phyloP scores from a whole-genome alignment of 2,888 invertebrate species.

The Cheilosia impressa region DNA sequence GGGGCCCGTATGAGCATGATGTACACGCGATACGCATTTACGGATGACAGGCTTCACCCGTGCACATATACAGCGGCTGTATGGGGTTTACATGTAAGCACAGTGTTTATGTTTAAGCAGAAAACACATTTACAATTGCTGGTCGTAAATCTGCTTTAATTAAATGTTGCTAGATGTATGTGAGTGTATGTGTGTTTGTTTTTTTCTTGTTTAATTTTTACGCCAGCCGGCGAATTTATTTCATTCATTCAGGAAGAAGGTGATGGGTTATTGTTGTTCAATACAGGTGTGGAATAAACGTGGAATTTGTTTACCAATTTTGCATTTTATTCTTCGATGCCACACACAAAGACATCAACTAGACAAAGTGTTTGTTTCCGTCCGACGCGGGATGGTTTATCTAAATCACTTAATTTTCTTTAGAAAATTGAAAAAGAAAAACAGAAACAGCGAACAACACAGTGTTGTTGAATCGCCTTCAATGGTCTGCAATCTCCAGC shows the following conservation, averaged over 20 bases:
- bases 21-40: slow-evolving; percentile 72
- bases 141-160: slow-evolving; percentile 57
- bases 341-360: slow-evolving; percentile 10
- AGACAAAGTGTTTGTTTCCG: slow-evolving; percentile 62
- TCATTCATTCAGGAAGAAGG: slow-evolving; percentile 50
- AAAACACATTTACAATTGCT: slow-evolving; percentile 44
- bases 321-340: slow-evolving; percentile 22
- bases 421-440: slow-evolving; percentile 50
- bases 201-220: slow-evolving; percentile 14
- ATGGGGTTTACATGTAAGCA: slow-evolving; percentile 31
- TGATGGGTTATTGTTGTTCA: slow-evolving; percentile 38
- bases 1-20: slow-evolving; percentile 45
- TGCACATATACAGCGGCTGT: neutral
- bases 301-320: slow-evolving; percentile 41
- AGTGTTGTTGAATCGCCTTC: slow-evolving; percentile 15
- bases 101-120: slow-evolving; percentile 38
- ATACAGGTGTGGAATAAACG: slow-evolving; percentile 59
- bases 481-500: slow-evolving; percentile 7
- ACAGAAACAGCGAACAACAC: neutral
- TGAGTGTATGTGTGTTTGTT: neutral
- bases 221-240: slow-evolving; percentile 55
- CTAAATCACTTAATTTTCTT: slow-evolving; percentile 63
- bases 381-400: slow-evolving; percentile 1
- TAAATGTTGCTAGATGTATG: slow-evolving; percentile 31
- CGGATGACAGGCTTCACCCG: slow-evolving; percentile 50